Base-by-base conservation (phyloP, 2,113 vertebrate species). In the Paramisgurnus dabryanus region DNA sequence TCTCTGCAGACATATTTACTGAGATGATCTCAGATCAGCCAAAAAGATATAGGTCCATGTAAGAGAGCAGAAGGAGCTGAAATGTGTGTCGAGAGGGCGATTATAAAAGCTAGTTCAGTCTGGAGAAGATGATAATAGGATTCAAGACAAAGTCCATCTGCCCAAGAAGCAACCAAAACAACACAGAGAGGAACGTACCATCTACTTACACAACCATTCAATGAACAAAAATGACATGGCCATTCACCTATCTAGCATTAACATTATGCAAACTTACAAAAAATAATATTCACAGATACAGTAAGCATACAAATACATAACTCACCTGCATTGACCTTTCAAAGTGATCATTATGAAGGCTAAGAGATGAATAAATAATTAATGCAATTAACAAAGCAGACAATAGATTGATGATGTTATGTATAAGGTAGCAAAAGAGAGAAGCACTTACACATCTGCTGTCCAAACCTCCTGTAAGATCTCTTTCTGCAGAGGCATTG, bases 1-100 rank as follows among this genome's bases (percentile, higher is more conserved):
- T 85, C 43, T 82, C 81, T 75, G 84, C 60, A 66, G 86, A 82
- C 86, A 87, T 87, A 40, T 72, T 67, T 72, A 75, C 8, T 40
- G 45, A 15, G 22, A 57, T 49, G 27, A 64, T 18, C 68, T 72
- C 47, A 34, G 58, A 43, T 76, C 49, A 43, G 55, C 2, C 6
- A 58, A 58, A 58, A 45, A 0, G 7, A 53, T 64, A 66, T 40
- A 60, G 13, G 41, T 66, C 49, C 69, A 41, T 17, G 10, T 11
- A 70, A 40, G 11, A 79, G 8, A 79, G 67, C 55, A 61, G 50
- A 67, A 64, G 66, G 18, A 34, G 6, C 34, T 8, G 49, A 45
- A 12, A 49, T 47, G 69, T 58, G 78, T 27, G 45, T 12, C 9
- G 68, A 12, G 68, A 12, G 61, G 45, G 47, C 55, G 63, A 67